These are phyloP conservation scores for Erethizon dorsatum DNA, from an alignment of 2,797 vertebrate genomes.

Conservation along the genomic window DNA sequence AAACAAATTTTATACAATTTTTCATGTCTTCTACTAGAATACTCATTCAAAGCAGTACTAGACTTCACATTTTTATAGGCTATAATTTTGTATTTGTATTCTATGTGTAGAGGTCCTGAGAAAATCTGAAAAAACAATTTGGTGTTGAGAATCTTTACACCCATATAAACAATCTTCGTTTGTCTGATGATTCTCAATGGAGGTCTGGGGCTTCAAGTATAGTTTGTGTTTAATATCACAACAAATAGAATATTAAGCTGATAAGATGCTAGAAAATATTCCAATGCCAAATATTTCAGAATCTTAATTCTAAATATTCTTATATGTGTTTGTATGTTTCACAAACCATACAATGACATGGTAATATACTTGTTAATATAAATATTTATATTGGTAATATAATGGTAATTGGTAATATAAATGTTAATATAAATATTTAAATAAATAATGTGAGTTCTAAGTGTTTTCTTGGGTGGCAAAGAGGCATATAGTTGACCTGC, in stretches of 20 bases:
- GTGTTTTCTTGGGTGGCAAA: background rate
- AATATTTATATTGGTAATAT: background rate
- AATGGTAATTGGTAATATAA: background rate
- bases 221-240: background rate
- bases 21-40: slow-evolving; percentile 1
- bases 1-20: background rate
- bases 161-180: background rate
- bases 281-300: background rate
- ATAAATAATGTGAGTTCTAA: slow-evolving; percentile 43
- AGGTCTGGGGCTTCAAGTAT: background rate
- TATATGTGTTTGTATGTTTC: background rate
- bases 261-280: slow-evolving; percentile 47
- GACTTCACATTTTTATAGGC: background rate
- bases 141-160: background rate
- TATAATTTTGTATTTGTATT: slow-evolving; percentile 49
- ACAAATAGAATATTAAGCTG: background rate
- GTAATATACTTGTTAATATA: background rate
- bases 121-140: background rate
- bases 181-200: background rate
- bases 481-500: background rate
- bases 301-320: background rate
- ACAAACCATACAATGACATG: background rate
- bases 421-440: slow-evolving; percentile 41
- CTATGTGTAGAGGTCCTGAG: background rate
- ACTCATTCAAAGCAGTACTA: slow-evolving; percentile 3